Base-by-base conservation (phyloP, 2,797 vertebrate species). In the Neosilurus hyrtlii region DNA sequence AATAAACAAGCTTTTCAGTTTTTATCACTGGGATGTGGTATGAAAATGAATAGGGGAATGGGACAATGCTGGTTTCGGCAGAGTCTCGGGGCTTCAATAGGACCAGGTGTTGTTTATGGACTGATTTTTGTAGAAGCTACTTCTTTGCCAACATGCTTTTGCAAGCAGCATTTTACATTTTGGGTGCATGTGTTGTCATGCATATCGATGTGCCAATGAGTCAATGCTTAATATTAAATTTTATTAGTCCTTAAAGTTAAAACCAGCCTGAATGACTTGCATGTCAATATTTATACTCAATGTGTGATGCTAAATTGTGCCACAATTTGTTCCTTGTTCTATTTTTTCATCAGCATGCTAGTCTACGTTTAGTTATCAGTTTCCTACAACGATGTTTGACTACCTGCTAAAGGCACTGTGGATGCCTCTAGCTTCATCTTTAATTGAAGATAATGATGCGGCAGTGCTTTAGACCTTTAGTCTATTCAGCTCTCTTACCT, bases 41-140 rank as follows among this genome's bases (percentile, higher is more conserved):
- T 74, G 77, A 66, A 73, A 79, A 56, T 57, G 43, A 75, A 73
- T 65, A 81, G 63, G 10, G 54, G 54, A 76, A 72, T 12, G 24
- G 87, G 85, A 86, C 87, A 86, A 88, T n/a, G 88, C 87, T 81
- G 77, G 74, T 62, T 68, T 84, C 89, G 76, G 57, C 79, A 82
- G 35, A 67, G 85, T 78, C 37, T 61, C 24, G 7, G 26, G 49
- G 80, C 9, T 71, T 82, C 75, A 78, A 82, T 76, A 81, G 67
- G 80, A 85, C 80, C 84, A 85, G 80, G 74, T 85, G 84, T 78
- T 78, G 74, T 82, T 82, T 85, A 82, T 71, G 71, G 74, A 77
- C n/a, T 57, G 30, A 10, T 57, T 83, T 77, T 78, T 77, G 16
- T 59, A 57, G 52, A 9, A 24, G 26, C 56, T 16, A n/a, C 52